Evolutionary conservation across 53 echinoderm and acorn worm genomes (phyloP).

Genomic region (Mesocentrotus franciscanus): DNA sequence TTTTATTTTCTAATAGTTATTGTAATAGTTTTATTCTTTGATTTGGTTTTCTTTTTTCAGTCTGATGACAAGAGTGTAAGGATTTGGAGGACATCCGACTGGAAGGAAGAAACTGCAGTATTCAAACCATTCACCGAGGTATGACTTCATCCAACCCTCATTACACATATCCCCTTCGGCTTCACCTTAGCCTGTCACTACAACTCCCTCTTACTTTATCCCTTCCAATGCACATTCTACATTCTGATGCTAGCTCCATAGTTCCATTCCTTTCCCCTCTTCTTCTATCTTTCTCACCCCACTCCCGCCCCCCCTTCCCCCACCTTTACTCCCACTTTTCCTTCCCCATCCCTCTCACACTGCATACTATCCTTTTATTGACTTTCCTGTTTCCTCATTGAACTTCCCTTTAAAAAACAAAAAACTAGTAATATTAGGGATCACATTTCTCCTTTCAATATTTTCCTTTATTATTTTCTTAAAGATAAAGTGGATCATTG

Average conservation of each 20-base stretch:
- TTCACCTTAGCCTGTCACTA: not conserved
- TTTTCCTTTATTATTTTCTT: too few relatives aligned
- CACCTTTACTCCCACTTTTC: not conserved
- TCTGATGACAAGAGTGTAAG: constrained; percentile 83
- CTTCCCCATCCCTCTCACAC: not conserved
- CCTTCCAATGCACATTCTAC: not conserved
- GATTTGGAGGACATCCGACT: constrained; percentile 95
- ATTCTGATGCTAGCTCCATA: not conserved
- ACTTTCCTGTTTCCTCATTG: too few relatives aligned
- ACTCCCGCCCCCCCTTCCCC: not conserved
- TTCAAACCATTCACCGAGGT: constrained; percentile 95
- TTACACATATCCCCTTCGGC: not conserved
- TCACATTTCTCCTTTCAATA: too few relatives aligned
- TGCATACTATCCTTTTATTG: too few relatives aligned
- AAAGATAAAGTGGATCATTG: too few relatives aligned
- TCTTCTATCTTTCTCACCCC: too few relatives aligned
- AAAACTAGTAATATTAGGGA: too few relatives aligned
- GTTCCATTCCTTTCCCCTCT: too few relatives aligned
- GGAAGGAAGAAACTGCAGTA: constrained; percentile 93
- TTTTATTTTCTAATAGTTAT: not conserved
- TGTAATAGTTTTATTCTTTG: not conserved
- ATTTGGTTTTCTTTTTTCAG: not conserved
- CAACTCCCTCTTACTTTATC: not conserved
- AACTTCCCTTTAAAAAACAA: too few relatives aligned
- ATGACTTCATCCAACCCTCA: not conserved